These are phyloP conservation scores for Drymodes brunneopygia DNA, from an alignment of 2,113 vertebrate genomes.

Conservation along the genomic window DNA sequence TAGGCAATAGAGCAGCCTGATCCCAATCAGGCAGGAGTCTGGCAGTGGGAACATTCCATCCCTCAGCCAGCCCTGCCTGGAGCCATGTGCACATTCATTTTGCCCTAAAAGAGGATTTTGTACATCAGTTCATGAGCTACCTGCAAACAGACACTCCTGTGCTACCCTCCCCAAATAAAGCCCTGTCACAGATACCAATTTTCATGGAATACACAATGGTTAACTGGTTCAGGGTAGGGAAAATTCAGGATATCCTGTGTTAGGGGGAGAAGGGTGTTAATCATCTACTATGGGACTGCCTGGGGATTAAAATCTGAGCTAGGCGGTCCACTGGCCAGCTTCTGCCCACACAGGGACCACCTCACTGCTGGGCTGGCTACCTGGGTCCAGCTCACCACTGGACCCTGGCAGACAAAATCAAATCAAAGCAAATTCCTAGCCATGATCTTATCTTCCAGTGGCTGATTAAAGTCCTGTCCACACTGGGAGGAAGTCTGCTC, in stretches of 20 bases:
- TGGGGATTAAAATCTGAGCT: not conserved
- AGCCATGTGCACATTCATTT: not conserved
- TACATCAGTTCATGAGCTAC: not conserved
- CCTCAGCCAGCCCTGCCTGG: not conserved
- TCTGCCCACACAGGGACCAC: not conserved
- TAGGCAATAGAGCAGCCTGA: not conserved
- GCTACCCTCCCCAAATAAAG: not conserved
- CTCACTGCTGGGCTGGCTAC: not conserved
- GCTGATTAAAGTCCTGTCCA: not conserved
- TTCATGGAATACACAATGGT: not conserved
- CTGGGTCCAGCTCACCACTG: not conserved
- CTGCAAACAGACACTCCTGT: not conserved
- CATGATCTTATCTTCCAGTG: not conserved
- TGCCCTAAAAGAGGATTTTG: not conserved
- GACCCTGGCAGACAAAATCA: accelerated
- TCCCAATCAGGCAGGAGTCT: not conserved
- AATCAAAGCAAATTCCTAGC: not conserved
- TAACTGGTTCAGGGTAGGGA: not conserved
- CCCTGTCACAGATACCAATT: not conserved
- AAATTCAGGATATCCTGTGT: not conserved
- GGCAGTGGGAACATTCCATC: not conserved
- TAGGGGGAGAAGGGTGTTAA: not conserved
- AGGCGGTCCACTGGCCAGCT: not conserved
- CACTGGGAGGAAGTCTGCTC: not conserved
- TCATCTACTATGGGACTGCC: not conserved